phyloP scores from a whole-genome alignment of 2,888 invertebrate species.

The Coenonympha arcania region DNA sequence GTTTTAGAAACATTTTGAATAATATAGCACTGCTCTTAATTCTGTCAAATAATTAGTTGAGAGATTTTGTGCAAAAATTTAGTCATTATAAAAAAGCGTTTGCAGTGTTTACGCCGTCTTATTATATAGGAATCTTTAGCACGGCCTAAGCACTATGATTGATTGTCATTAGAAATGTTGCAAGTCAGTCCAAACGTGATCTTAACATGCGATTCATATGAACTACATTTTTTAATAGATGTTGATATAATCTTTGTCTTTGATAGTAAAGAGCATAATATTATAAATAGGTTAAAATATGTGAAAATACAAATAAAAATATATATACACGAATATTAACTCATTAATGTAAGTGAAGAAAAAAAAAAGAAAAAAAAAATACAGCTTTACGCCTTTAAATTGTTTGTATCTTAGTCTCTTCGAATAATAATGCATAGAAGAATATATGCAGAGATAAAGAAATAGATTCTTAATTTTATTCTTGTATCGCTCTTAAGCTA shows the following conservation, averaged over 20 bases:
- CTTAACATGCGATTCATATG: slow-evolving; percentile 1
- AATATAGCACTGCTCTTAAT: too few species aligned
- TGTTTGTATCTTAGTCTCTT: slow-evolving; percentile 59
- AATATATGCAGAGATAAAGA: too few species aligned
- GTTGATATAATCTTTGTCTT: slow-evolving; percentile 71
- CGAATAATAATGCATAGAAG: slow-evolving; percentile 10
- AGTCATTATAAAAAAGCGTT: not conserved
- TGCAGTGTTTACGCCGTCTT: not conserved
- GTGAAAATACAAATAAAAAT: slow-evolving; percentile 72
- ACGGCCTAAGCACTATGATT: not conserved
- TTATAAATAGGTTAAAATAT: slow-evolving; percentile 62
- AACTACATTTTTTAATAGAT: slow-evolving; percentile 45
- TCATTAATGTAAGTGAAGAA: slow-evolving; percentile 61
- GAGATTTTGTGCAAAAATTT: too few species aligned
- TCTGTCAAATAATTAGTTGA: too few species aligned
- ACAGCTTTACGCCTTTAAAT: slow-evolving; percentile 71
- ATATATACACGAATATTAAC: slow-evolving; percentile 72
- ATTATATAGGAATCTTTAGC: not conserved
- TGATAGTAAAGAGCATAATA: slow-evolving; percentile 67
- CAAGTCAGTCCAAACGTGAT: not conserved
- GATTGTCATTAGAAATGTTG: not conserved
- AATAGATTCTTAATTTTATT: too few species aligned
- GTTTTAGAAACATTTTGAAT: too few species aligned
- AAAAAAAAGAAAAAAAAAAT: slow-evolving; percentile 55
- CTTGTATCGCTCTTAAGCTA: too few species aligned